A percentile compares a stretch with the other conserved stretches of the same genome.
Evolutionary conservation across 2,113 vertebrate genomes (phyloP).

Genomic region (Urocynchramus pylzowi): DNA sequence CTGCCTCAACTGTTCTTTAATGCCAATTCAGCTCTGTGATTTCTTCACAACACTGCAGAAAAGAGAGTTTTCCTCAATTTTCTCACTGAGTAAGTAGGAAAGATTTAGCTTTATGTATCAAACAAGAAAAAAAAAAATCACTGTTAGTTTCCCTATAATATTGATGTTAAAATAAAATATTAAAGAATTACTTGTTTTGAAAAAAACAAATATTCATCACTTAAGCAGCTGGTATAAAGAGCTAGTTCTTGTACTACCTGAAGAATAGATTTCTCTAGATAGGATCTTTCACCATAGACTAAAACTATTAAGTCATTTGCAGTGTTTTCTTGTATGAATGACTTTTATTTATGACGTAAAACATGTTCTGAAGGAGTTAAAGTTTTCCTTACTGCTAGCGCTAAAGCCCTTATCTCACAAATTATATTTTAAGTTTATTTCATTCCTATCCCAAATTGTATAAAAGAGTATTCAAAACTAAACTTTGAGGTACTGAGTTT

Average conservation of each 20-base stretch:
- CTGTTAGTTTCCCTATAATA: background rate
- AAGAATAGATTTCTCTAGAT: background rate
- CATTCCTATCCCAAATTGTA: background rate
- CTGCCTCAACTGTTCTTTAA: background rate
- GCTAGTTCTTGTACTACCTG: background rate
- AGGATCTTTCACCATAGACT: background rate
- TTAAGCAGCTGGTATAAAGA: background rate
- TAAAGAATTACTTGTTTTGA: background rate
- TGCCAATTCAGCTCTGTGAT: background rate
- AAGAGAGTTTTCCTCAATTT: background rate
- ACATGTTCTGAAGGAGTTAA: background rate
- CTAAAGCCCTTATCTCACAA: background rate
- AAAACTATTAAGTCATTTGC: background rate
- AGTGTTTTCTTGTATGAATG: background rate
- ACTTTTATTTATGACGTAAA: background rate
- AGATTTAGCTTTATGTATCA: background rate
- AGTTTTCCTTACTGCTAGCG: background rate
- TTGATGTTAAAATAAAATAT: background rate
- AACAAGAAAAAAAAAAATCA: background rate
- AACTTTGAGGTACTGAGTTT: background rate
- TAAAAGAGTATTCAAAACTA: background rate
- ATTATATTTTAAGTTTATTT: background rate
- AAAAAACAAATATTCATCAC: background rate
- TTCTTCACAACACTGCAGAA: background rate
- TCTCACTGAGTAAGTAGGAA: background rate